Evolutionary conservation across 2,113 vertebrate species (phyloP), one percentile per base, ranked within the genome.

Genomic region (Amblyornis subalaris): DNA sequence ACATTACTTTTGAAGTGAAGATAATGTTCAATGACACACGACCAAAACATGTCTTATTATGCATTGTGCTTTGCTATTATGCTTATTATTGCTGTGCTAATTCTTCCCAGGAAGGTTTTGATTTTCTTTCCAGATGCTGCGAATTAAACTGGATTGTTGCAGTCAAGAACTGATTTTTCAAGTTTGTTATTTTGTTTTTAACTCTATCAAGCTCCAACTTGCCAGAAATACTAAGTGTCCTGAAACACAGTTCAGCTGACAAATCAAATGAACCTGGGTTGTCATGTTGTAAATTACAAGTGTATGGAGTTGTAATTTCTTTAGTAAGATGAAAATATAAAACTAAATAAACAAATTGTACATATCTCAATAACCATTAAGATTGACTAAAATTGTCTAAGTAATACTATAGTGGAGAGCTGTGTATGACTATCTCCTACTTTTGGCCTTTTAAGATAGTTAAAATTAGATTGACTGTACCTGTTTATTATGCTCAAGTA

Each of bases 51-150:
- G 13, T 64, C 65, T 88, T 88, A 24, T 44, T 93, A 87, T 77
- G 21, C 19, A 36, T 88, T 94, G 78, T 83, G 47, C 28, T 93
- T 95, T 93, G 95, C 60, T 83, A 19, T 93, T 88, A 58, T 0
- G 2, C 33, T 91, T 58, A 67, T 94, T 90, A 90, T 29, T 50
- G n/a, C 45, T 72, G 12, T 62, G 89, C 53, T 89, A 89, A 95
- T 95, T 95, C 94, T 95, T 91, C 74, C 76, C 71, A 67, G 36
- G 60, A 89, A 95, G 35, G 14, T 64, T 91, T 95, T 93, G 60
- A 72, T 95, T 95, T 96, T 88, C 80, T 89, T 94, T 86, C 78
- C 77, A 97, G 76, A 91, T 95, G 82, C 35, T 93, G 28, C 45
- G 62, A 85, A 91, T 84, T 77, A 58, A 86, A 71, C 66, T 33